phyloP scores from a whole-genome alignment of 2,888 invertebrate species.

The Schrankia costaestrigalis region DNA sequence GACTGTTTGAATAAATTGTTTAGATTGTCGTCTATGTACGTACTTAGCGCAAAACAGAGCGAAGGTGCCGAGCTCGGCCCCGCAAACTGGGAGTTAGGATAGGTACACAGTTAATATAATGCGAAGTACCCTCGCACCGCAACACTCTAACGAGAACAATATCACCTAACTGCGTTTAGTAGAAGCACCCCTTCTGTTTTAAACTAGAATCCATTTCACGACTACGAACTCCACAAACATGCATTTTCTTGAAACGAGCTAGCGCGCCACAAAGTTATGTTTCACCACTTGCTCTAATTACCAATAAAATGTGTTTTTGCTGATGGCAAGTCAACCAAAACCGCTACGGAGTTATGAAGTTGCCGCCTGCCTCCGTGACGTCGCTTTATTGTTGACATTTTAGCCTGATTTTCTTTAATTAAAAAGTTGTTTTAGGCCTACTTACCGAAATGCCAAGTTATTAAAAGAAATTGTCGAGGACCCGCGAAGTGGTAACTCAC shows the following conservation, averaged over 20 bases:
- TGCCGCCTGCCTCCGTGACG: conserved; percentile 58
- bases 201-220: conserved; percentile 74
- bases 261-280: conserved; percentile 63
- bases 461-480: conserved; percentile 69
- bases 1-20: conserved; percentile 65
- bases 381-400: conserved; percentile 67
- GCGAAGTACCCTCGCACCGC: conserved; percentile 45
- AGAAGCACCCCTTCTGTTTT: conserved; percentile 66
- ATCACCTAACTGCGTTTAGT: conserved; percentile 65
- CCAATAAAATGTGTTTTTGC: conserved; percentile 67
- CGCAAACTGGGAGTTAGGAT: conserved; percentile 19
- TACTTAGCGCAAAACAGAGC: conserved; percentile 31
- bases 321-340: conserved; percentile 54
- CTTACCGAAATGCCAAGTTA: conserved; percentile 60
- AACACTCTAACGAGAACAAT: conserved; percentile 68
- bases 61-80: conserved; percentile 36
- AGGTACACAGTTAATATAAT: conserved; percentile 37
- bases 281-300: conserved; percentile 70
- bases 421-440: conserved; percentile 72
- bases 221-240: conserved; percentile 68
- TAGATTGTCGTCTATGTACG: conserved; percentile 51
- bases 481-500: conserved; percentile 63
- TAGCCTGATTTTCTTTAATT: conserved; percentile 73
- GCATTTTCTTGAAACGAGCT: conserved; percentile 60
- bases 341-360: conserved; percentile 66